Evolutionary conservation across 2,888 invertebrate species (phyloP), one percentile per base, ranked within the genome.

Genomic region (Nomada fucata): DNA sequence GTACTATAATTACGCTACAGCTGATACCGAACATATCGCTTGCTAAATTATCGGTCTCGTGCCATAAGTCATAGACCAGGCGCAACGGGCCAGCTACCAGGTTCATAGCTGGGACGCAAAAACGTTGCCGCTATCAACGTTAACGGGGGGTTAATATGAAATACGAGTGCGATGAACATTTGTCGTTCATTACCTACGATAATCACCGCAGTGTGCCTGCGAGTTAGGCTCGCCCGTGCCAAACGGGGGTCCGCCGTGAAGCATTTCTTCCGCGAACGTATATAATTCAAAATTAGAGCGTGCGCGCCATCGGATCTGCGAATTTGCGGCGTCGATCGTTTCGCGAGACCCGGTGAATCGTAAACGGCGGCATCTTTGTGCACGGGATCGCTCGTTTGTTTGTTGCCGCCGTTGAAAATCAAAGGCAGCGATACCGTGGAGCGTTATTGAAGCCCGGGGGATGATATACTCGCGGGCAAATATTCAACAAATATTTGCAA

Each of bases 241-340:
- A 53, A 72, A 78, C 57, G 20, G 52, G 29, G 13, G 55, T 15
- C 26, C 11, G 60, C 67, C 73, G 55, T 57, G 73, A 57, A 84
- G 57, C 50, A 60, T 77, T 77, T 57, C 84, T 84, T 84, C 84
- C 81, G 60, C 44, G 84, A 84, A 84, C 75, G 77, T 74, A 60
- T 68, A 80, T 84, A 84, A 83, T 73, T 74, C 76, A 84, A 84
- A 84, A 84, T 84, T 84, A 84, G 84, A 84, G 80, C 84, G 65
- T 23, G 65, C 73, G 55, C 71, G 67, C 60, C 80, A 55, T 57
- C 61, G 47, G 76, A 63, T 36, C 60, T 29, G 59, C 61, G 47
- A 59, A 36, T n/a, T 20, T 52, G 53, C 47, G 57, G 20, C 52
- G 79, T 64, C 75, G 26, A 61, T 64, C 68, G 70, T 61, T 52